Conservation (phyloP, 2,888 invertebrate genomes). For the Rhamphomyia laevipes region DNA sequence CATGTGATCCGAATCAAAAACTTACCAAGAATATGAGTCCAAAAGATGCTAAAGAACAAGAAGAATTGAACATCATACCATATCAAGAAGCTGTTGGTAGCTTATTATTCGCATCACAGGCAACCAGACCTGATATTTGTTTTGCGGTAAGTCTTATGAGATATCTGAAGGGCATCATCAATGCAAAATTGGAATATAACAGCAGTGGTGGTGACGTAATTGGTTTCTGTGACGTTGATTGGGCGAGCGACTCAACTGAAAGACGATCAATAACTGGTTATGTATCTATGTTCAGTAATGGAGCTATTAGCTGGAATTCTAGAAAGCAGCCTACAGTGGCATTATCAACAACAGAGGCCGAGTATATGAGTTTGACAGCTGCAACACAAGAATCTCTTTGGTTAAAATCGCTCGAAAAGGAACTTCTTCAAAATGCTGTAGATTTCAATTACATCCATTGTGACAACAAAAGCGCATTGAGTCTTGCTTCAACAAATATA, state of each 20-base stretch:
- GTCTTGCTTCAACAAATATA: neutral
- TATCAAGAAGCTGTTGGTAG: conserved; percentile 13
- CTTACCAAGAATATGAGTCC: neutral
- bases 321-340: conserved; percentile 9
- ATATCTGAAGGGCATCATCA: conserved; percentile 7
- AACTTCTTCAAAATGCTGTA: neutral
- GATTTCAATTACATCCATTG: neutral
- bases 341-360: conserved; percentile 13
- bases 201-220: conserved; percentile 2
- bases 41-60: neutral
- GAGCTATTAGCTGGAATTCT: conserved; percentile 1
- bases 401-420: neutral
- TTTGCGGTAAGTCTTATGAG: conserved; percentile 13
- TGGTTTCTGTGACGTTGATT: conserved; percentile 14
- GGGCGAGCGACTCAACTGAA: conserved; percentile 10
- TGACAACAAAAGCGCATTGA: conserved; percentile 1
- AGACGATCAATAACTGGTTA: conserved; percentile 10
- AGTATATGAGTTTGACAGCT: conserved; percentile 9
- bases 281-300: conserved; percentile 10
- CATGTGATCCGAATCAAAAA: neutral
- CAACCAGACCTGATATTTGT: conserved; percentile 14
- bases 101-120: conserved; percentile 12
- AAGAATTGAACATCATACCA: conserved; percentile 7
- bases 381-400: neutral
- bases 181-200: conserved; percentile 3